Conservation (phyloP, 2,888 invertebrate genomes). For the Hofmannophila pseudospretella region DNA sequence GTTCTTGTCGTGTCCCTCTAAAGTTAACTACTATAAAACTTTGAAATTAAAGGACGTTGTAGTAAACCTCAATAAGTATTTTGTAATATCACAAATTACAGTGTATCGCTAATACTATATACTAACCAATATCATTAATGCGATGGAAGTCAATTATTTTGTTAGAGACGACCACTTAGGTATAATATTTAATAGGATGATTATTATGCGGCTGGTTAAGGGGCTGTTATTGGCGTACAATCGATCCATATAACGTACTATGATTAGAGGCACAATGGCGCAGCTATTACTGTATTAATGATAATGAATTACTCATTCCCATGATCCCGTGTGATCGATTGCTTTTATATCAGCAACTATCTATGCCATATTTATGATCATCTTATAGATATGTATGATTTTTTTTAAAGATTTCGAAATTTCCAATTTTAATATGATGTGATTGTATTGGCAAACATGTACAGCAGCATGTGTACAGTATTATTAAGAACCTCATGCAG, state of each 20-base stretch:
- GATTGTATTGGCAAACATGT: no score
- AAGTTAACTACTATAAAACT: conserved; percentile 59
- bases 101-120: conserved; percentile 64
- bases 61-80: conserved; percentile 67
- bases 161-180: conserved; percentile 9
- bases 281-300: conserved; percentile 52
- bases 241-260: conserved; percentile 1
- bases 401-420: no score
- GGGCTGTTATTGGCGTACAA: conserved; percentile 5
- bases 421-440: no score
- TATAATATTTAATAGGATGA: conserved; percentile 5
- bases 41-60: conserved; percentile 69
- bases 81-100: conserved; percentile 75
- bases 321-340: neutral
- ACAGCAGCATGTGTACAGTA: neutral
- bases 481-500: neutral
- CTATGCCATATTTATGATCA: neutral
- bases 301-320: conserved; percentile 8
- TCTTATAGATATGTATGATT: no score
- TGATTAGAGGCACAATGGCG: conserved; percentile 56
- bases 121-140: conserved; percentile 51
- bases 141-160: conserved; percentile 42
- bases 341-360: neutral
- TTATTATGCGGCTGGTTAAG: conserved; percentile 2
- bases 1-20: conserved; percentile 68